Evolutionary conservation across 2,113 vertebrate species (phyloP), one percentile per base, ranked within the genome.

Genomic region (Ammodytes marinus): DNA sequence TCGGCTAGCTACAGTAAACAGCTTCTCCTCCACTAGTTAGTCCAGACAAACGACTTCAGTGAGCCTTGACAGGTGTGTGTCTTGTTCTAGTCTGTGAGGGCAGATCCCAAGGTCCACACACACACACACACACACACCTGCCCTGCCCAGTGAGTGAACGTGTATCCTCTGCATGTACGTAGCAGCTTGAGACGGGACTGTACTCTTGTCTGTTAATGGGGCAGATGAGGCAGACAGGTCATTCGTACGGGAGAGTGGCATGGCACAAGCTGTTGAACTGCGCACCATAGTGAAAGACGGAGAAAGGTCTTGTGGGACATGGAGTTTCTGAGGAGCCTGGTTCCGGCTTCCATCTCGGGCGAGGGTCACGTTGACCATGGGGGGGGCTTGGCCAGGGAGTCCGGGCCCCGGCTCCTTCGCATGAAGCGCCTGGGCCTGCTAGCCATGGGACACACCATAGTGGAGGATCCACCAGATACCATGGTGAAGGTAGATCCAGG

Each of bases 291-390:
- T 84, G 74, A 89, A 80, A 72, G 47, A 84, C 47, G 52, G 19
- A 53, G 77, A 89, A 35, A 8, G 27, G 66, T 59, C 66, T 73
- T 35, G 84, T 42, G 17, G 15, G 91, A 88, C 69, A 99, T 99
- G 97, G 97, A 98, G 43, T 99, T 99, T 91, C 92, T 99, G 54
- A 99, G 95, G 93, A 97, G 95, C 94, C 95, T 97, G 0, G 96
- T 98, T 77, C 97, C 97, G 40, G 72, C 91, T 2, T 90, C 86
- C 12, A 88, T 94, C 86, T 96, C 94, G 13, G 96, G 96, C 81
- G 97, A 98, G 1, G 88, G 88, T 6, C 81, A 90, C 84, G 19
- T 80, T 86, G 96, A 97, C 43, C 84, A 77, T 50, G 90, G 83
- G 14, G 86, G 74, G 17, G 69, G 70, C 5, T 60, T 88, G 57